A percentile compares a stretch with the other conserved stretches of the same genome.
Conservation (phyloP, 30 jellyfish, hydroid and myxozoan species). For the Chrysaora quinquecirrha region DNA sequence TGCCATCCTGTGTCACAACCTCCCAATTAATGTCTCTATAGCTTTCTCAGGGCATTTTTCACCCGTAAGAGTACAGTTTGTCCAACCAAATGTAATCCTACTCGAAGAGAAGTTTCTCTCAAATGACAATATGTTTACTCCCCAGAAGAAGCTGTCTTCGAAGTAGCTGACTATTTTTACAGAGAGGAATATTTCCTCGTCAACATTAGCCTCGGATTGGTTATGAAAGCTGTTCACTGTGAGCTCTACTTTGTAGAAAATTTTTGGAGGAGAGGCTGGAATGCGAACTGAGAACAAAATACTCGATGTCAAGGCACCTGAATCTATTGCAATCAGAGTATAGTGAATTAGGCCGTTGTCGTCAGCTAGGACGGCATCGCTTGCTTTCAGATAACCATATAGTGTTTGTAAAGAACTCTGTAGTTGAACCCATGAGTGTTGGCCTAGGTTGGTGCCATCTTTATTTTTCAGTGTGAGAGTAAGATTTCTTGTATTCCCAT, state of each 20-base stretch:
- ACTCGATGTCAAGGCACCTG: slow-evolving; percentile 56
- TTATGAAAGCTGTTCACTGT: slow-evolving; percentile 66
- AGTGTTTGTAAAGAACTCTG: slow-evolving; percentile 50
- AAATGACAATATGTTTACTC: slow-evolving; percentile 56
- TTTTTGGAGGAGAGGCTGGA: slow-evolving; percentile 68
- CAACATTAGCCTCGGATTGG: slow-evolving; percentile 59
- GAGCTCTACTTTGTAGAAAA: slow-evolving; percentile 55
- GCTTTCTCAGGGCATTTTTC: slow-evolving; percentile 57
- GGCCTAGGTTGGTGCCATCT: slow-evolving; percentile 30
- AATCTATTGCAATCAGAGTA: slow-evolving; percentile 69
- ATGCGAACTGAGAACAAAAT: slow-evolving; percentile 31
- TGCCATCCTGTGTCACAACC: slow-evolving; percentile 55
- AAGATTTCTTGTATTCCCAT: slow-evolving; percentile 68
- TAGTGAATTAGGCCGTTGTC: slow-evolving; percentile 17
- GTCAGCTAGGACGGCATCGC: slow-evolving; percentile 55
- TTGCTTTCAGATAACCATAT: slow-evolving; percentile 78
- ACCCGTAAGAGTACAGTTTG: slow-evolving; percentile 79
- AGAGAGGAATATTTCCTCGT: slow-evolving; percentile 69
- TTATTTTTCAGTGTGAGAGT: slow-evolving; percentile 18
- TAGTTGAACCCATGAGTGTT: slow-evolving; percentile 85
- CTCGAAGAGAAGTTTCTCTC: slow-evolving; percentile 23
- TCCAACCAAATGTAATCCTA: slow-evolving; percentile 78
- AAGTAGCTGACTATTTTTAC: slow-evolving; percentile 61
- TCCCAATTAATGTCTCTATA: slow-evolving; percentile 47
- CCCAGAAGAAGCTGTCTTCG: slow-evolving; percentile 44